A percentile compares a stretch with the other conserved stretches of the same genome.
Evolutionary conservation across 2,113 vertebrate species (phyloP).

Genomic region (Pongo abelii): DNA sequence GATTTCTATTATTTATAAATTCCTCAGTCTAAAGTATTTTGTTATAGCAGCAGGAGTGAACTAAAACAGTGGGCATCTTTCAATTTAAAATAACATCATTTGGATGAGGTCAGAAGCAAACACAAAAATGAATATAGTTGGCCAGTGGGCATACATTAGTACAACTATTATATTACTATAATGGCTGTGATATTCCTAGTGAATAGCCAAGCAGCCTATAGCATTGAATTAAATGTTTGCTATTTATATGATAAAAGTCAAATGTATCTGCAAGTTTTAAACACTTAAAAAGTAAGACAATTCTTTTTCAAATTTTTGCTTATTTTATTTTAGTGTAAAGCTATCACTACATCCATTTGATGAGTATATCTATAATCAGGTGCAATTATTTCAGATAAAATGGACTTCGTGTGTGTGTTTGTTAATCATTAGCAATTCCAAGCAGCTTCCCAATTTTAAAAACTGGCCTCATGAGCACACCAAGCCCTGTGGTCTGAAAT

Average conservation of each 20-base stretch:
- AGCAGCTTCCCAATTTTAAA: neutral
- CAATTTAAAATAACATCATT: neutral
- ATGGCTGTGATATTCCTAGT: neutral
- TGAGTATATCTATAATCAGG: neutral
- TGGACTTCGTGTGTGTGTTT: neutral
- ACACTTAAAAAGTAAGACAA: neutral
- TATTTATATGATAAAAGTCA: conserved; percentile 1
- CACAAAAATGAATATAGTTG: conserved; percentile 12
- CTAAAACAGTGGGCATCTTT: neutral
- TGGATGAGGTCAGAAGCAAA: conserved; percentile 2
- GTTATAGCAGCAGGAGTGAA: neutral
- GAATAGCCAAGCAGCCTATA: neutral
- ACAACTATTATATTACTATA: conserved; percentile 5
- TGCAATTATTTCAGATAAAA: neutral
- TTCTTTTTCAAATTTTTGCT: neutral
- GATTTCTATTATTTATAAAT: neutral
- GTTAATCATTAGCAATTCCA: neutral
- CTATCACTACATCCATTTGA: neutral
- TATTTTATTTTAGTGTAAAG: neutral
- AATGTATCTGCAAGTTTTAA: neutral
- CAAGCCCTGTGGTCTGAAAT: neutral
- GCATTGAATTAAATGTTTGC: neutral
- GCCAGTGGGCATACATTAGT: neutral
- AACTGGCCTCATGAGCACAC: neutral
- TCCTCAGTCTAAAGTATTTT: neutral